Evolutionary conservation across 92 coral and sea anemone genomes (phyloP).

Genomic region (Galaxea fascicularis): DNA sequence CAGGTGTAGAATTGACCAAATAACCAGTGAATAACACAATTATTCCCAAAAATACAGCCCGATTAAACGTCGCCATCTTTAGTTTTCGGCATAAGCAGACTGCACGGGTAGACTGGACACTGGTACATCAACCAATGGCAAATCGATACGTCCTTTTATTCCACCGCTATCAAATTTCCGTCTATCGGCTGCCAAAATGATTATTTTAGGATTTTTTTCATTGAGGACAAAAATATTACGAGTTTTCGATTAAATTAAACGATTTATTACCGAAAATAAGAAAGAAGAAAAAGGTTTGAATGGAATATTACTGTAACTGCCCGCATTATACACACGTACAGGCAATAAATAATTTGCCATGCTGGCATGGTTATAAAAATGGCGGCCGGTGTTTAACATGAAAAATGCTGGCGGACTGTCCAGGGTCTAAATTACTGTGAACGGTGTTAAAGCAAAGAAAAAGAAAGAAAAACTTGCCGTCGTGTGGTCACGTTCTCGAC

Average conservation of each 20-base stretch:
- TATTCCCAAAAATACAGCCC: constrained; percentile 31
- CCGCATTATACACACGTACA: not conserved
- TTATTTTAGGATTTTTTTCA: too few species aligned
- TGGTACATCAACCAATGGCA: constrained; percentile 68
- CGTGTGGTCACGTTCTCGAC: too few species aligned
- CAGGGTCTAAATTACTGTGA: too few species aligned
- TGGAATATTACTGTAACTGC: not conserved
- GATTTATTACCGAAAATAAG: too few species aligned
- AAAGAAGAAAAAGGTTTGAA: too few species aligned
- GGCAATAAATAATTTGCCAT: constrained; percentile 12
- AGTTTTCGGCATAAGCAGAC: constrained; percentile 45
- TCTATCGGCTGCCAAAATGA: not conserved
- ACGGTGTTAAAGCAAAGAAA: too few species aligned
- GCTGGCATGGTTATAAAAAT: not conserved
- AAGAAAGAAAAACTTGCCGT: too few species aligned
- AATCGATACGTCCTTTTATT: constrained; percentile 70
- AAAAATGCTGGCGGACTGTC: too few species aligned
- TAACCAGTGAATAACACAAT: constrained; percentile 19
- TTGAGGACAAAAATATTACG: not conserved
- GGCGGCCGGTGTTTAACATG: too few species aligned
- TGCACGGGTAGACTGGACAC: constrained; percentile 63
- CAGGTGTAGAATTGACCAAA: not conserved
- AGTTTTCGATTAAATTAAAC: too few species aligned
- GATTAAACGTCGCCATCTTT: constrained; percentile 72
- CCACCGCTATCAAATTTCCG: not conserved